Evolutionary conservation across 2,797 vertebrate species (phyloP), one percentile per base, ranked within the genome.

Genomic region (Xenops minutus): DNA sequence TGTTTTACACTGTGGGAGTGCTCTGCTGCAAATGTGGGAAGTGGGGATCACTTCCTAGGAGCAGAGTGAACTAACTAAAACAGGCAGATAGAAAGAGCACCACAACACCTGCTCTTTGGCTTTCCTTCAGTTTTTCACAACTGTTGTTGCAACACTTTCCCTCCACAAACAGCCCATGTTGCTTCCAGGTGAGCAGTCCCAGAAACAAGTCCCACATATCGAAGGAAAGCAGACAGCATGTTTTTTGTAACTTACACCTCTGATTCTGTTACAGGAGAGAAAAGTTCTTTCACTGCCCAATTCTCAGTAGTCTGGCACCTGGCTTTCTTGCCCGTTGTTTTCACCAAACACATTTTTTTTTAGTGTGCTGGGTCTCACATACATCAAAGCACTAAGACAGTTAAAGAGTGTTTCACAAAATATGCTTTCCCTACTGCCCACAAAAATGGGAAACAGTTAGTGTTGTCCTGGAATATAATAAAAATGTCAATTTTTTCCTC

Each of bases 91-190:
- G 22, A 26, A 68, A 41, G 11, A 12, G 19, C 29, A 26, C 18
- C 0, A 0, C 59, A 29, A 15, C 0, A 4, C 22, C 61, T 66
- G 9, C 34, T 86, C 29, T 52, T 69, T 46, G 15, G 6, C 46
- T 72, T 63, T 16, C 24, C 23, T 52, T 71, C 36, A 18, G 39
- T 41, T 69, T 55, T 44, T 48, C 37, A 32, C 21, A 48, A 12
- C 7, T 27, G 27, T 13, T 1, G 0, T 21, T 24, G 13, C 27
- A 85, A 24, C 17, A 6, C 14, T 55, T 69, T 32, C 13, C 12
- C 23, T 83, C 36, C 54, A 39, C n/a, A 66, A 66, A 66, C 0
- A 1, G 56, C 24, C n/a, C 21, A 2, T 4, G 20, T 12, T 56
- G 14, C 26, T 14, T 46, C 19, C 39, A 66, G 43, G 17, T 27